Base-by-base conservation (phyloP, 2,113 vertebrate genomes). In the Rhombomys opimus region DNA sequence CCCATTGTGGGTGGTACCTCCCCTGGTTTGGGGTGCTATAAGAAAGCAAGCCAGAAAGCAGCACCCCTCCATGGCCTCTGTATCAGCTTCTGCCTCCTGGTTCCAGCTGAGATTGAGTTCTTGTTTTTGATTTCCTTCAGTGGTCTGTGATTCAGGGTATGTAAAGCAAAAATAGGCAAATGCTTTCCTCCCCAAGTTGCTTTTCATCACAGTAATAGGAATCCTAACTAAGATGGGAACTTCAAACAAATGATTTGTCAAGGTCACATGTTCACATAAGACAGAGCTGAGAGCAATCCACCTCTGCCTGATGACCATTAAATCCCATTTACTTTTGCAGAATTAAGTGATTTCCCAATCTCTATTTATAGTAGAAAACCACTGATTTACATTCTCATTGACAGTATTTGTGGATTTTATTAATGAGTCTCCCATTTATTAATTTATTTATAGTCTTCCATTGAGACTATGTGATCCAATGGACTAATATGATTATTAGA, bases 361-460 rank as follows among this genome's bases (percentile, higher is more conserved):
- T 20, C 7, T 17, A 20, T 90, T 73, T 67, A 52, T 10, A 25
- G 52, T 78, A 25, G 35, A 63, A 57, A 94, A 25, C 15, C 12
- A 3, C 72, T 91, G 23, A 20, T 77, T 94, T 67, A 61, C 27
- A 80, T 52, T 89, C 59, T 82, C 61, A 25, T 54, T 91, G 12
- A n/a, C 54, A 63, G 20, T 67, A n/a, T 80, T 61, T 93, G 82
- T 68, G 65, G 6, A 57, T 94, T 96, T 94, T 93, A 72, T 77
- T 89, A 85, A 10, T 50, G 23, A 89, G 4, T 7, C 93, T n/a
- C 46, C 46, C 5, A 46, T 46, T 46, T 46, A 46, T 46, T 46
- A 46, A 46, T 46, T 46, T 46, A 46, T 46, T 46, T 46, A 46
- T 46, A 46, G 46, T 46, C 46, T 46, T 46, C 46, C 3, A 46